Evolutionary conservation across 2,797 vertebrate species (phyloP).

Genomic region (Menidia menidia): DNA sequence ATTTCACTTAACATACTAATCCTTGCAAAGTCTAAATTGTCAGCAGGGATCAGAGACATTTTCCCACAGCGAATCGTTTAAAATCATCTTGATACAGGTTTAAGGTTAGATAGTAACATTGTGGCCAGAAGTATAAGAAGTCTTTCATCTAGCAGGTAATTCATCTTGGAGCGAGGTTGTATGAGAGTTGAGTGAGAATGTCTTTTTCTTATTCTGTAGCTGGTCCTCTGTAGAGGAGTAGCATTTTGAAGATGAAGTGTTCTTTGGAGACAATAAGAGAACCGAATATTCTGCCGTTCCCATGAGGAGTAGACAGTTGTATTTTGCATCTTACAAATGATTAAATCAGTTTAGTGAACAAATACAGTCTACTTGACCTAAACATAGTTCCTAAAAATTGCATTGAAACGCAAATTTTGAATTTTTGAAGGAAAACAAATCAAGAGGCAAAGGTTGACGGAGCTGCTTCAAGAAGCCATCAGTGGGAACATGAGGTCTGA

Average conservation of each 20-base stretch:
- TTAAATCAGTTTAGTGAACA: too few species aligned
- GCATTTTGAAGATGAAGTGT: background rate
- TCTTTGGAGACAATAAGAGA: too few species aligned
- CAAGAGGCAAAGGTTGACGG: slow-evolving; percentile 20
- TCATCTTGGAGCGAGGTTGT: background rate
- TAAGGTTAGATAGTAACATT: too few species aligned
- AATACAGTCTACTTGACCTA: too few species aligned
- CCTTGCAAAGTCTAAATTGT: background rate
- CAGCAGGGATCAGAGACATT: background rate
- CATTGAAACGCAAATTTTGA: slow-evolving; percentile 1
- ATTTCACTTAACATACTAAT: too few species aligned
- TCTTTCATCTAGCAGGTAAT: slow-evolving; percentile 18
- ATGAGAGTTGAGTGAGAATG: accelerated
- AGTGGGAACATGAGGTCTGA: slow-evolving; percentile 80
- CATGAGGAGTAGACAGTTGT: too few species aligned
- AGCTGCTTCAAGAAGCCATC: slow-evolving; percentile 63
- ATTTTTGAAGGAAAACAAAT: background rate
- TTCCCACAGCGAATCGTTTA: background rate
- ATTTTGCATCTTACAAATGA: too few species aligned
- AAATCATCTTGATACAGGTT: background rate
- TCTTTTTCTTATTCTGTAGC: background rate
- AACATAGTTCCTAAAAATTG: background rate
- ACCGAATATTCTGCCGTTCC: too few species aligned
- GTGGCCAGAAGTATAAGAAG: background rate
- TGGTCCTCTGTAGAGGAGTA: background rate